Base-by-base conservation (phyloP, 1,140 invertebrate genomes). In the Planococcus citri region DNA sequence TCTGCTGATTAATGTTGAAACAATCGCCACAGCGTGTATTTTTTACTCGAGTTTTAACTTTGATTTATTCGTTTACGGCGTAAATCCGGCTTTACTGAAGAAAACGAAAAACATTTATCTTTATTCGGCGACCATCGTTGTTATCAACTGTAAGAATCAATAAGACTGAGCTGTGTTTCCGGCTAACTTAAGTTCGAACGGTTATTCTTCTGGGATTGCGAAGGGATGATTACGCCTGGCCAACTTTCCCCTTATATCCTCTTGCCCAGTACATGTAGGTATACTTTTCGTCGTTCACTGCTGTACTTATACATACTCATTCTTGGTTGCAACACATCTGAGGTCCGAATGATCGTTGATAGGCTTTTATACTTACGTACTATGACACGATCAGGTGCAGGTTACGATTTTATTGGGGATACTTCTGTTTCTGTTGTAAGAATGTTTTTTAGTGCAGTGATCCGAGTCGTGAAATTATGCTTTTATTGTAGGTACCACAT, bases 91-190 rank as follows among this genome's bases (percentile, higher is more conserved):
- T n/a, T 64, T 64, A 64, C 60, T 21, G 60, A 64, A 64, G 10
- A 17, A 17, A 27, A 6, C 3, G 17, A 64, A 64, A 64, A 24
- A 27, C 60, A 64, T 64, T 64, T 64, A 64, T 64, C 60, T 64
- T 64, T 64, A 64, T 64, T 64, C 60, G 60, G 25, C 60, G 60
- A 64, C 60, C 60, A 64, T 64, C 60, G 60, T 64, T 64, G 60
- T 64, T 64, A 64, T 64, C 60, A 64, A 27, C 60, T 64, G 24
- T 64, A 64, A 64, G 60, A 64, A 64, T 64, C 60, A 64, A 64
- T 64, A 64, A 64, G 25, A 64, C 10, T 22, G 10, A 64, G 20
- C 20, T 64, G 24, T 25, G 60, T 24, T 22, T 22, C 21, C 10
- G 21, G 20, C 4, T 64, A 27, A 64, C 10, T 20, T 64, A 64